These are phyloP conservation scores for Pseudochromis fuscus DNA, from an alignment of 2,797 vertebrate genomes.

Conservation along the genomic window DNA sequence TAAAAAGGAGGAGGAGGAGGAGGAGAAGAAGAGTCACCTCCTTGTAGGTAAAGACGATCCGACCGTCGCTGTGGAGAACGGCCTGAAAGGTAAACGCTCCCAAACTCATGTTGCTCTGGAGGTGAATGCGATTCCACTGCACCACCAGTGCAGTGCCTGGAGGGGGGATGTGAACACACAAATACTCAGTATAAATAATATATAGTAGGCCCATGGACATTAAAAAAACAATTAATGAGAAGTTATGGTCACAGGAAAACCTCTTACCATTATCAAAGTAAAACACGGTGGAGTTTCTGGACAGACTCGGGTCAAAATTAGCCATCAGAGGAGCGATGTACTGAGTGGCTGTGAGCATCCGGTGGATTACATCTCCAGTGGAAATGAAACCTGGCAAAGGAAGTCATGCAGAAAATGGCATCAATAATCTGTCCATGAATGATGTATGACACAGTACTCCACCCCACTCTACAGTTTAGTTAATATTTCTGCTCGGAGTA, in stretches of 20 bases:
- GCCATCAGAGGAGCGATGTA: constrained; percentile 98
- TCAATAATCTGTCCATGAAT: not conserved
- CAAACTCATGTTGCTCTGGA: constrained; percentile 89
- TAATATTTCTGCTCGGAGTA: not conserved
- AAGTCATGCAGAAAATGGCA: constrained; percentile 6
- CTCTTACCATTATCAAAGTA: constrained; percentile 95
- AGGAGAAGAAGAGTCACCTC: constrained; percentile 84
- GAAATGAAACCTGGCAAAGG: constrained; percentile 92
- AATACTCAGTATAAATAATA: not conserved
- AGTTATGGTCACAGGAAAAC: not conserved
- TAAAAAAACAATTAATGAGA: not conserved
- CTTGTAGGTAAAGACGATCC: constrained; percentile 95
- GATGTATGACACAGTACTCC: not conserved
- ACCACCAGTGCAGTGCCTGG: constrained; percentile 93
- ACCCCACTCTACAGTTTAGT: too few species aligned
- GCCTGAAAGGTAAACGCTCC: constrained; percentile 96
- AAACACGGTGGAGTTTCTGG: constrained; percentile 92
- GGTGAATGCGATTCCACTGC: constrained; percentile 92
- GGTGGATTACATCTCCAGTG: constrained; percentile 94
- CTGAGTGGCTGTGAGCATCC: constrained; percentile 96
- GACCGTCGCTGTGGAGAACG: constrained; percentile 90
- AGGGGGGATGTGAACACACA: not conserved
- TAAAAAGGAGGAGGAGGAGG: not conserved
- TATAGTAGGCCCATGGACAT: not conserved
- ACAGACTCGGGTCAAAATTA: constrained; percentile 94